Evolutionary conservation across 2,888 invertebrate genomes (phyloP).

Genomic region (Catocala sponsa): DNA sequence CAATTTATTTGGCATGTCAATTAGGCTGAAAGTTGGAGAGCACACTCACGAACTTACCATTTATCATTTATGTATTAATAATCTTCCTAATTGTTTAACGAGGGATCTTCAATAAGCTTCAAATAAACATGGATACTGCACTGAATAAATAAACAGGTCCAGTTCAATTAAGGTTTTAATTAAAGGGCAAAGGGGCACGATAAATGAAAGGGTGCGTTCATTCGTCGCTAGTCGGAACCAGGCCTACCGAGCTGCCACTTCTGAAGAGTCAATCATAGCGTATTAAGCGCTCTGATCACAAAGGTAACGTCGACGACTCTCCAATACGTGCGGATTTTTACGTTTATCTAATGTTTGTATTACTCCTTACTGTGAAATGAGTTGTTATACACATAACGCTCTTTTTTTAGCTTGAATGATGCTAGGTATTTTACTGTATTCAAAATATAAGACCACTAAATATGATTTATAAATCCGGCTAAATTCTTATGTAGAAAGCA

Average conservation of each 20-base stretch:
- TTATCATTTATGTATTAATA: conserved; percentile 23
- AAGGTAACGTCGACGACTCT: conserved; percentile 11
- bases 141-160: conserved; percentile 37
- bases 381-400: background rate
- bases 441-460: too few relatives aligned
- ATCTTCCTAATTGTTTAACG: conserved; percentile 19
- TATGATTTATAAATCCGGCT: too few relatives aligned
- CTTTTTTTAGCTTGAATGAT: background rate
- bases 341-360: conserved; percentile 5
- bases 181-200: conserved; percentile 27
- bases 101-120: conserved; percentile 15
- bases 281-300: conserved; percentile 17
- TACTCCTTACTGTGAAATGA: background rate
- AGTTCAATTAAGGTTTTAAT: conserved; percentile 39
- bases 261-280: conserved; percentile 27
- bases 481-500: too few relatives aligned
- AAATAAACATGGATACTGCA: conserved; percentile 29
- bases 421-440: too few relatives aligned
- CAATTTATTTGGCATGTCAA: conserved; percentile 11
- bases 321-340: conserved; percentile 3
- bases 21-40: conserved; percentile 12
- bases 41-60: conserved; percentile 10
- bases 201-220: conserved; percentile 26
- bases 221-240: conserved; percentile 7
- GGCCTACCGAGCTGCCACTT: conserved; percentile 15